phyloP scores from a whole-genome alignment of 2,888 invertebrate species.

The Encarsia formosa region DNA sequence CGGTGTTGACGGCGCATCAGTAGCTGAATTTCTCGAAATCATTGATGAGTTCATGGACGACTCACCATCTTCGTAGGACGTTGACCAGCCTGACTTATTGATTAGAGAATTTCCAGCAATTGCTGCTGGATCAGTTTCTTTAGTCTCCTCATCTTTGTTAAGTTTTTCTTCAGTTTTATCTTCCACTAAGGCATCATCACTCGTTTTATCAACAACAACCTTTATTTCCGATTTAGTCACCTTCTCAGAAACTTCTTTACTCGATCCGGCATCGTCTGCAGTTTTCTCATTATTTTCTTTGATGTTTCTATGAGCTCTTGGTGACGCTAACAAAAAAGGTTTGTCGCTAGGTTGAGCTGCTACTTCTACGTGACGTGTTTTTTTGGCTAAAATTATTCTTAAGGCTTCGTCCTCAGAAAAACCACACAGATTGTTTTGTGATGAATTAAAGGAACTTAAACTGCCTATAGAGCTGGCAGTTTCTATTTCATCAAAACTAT shows the following conservation, averaged over 20 bases:
- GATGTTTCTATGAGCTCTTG: neutral
- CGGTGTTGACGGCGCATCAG: slow-evolving; percentile 46
- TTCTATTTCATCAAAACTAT: slow-evolving; percentile 42
- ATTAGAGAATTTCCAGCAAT: slow-evolving; percentile 63
- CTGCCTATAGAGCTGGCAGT: slow-evolving; percentile 47
- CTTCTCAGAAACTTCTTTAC: neutral
- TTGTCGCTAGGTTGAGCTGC: neutral
- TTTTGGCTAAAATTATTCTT: slow-evolving; percentile 62
- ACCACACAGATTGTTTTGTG: slow-evolving; percentile 38
- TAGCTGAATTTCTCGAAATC: slow-evolving; percentile 55
- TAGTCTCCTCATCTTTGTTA: neutral
- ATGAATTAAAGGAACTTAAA: slow-evolving; percentile 45
- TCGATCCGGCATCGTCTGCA: neutral
- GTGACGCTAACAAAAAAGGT: neutral
- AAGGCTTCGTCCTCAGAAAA: slow-evolving; percentile 70
- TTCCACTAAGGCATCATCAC: neutral
- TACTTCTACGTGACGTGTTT: slow-evolving; percentile 3
- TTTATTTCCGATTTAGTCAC: neutral
- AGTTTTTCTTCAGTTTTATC: neutral
- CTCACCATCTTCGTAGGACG: slow-evolving; percentile 56
- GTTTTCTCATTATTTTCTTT: neutral
- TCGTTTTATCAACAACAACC: neutral
- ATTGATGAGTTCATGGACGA: slow-evolving; percentile 55
- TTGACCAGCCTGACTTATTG: slow-evolving; percentile 64
- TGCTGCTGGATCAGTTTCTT: slow-evolving; percentile 4